These are phyloP conservation scores for Sturnus vulgaris DNA, from an alignment of 2,113 vertebrate species.

Conservation along the genomic window DNA sequence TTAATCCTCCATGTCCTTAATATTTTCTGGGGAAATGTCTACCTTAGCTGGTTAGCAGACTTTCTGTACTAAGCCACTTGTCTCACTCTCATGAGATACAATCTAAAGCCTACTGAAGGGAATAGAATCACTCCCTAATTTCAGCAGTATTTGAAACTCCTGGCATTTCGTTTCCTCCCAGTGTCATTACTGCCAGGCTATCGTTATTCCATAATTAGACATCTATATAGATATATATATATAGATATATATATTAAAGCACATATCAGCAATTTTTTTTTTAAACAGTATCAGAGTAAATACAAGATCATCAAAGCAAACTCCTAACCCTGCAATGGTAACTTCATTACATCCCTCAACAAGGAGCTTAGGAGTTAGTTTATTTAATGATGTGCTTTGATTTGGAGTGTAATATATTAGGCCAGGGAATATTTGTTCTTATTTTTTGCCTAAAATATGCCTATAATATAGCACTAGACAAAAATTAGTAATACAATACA, in stretches of 20 bases:
- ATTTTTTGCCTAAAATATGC: background rate
- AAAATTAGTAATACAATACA: background rate
- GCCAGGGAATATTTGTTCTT: background rate
- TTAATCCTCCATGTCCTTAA: background rate
- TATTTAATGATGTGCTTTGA: background rate
- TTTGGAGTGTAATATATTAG: background rate
- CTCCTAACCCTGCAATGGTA: background rate
- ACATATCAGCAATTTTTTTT: background rate
- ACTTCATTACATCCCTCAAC: background rate
- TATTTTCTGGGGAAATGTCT: background rate
- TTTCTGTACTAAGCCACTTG: background rate
- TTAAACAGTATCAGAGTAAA: background rate
- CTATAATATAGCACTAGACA: background rate
- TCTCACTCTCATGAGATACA: background rate
- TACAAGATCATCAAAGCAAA: background rate
- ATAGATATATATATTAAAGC: background rate
- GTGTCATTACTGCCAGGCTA: background rate
- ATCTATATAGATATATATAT: too few species aligned
- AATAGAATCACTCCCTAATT: background rate
- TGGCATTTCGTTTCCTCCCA: background rate
- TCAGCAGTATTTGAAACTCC: background rate
- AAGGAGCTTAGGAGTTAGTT: background rate
- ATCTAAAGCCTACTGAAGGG: background rate
- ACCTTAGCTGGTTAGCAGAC: background rate
- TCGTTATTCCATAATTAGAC: background rate